A percentile compares a stretch with the other conserved stretches of the same genome.
Conservation (phyloP, 2,888 invertebrate genomes). For the Folsomia manolachei region DNA sequence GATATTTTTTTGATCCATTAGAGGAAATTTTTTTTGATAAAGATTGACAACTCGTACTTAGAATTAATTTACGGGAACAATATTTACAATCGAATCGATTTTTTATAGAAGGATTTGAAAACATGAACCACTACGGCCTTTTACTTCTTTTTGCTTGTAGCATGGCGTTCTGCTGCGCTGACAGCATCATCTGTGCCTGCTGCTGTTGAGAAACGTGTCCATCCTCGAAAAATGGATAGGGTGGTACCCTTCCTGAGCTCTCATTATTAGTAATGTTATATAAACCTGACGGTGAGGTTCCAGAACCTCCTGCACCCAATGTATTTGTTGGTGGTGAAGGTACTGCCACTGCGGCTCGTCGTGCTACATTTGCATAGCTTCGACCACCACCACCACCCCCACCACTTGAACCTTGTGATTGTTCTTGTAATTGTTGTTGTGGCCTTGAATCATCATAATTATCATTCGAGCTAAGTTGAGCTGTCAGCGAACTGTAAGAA, state of each 20-base stretch:
- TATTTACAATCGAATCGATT: too few relatives aligned
- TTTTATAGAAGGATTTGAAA: too few relatives aligned
- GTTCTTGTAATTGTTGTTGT: not conserved
- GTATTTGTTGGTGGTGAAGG: too few relatives aligned
- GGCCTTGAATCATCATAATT: not conserved
- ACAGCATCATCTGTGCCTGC: not conserved
- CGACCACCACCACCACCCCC: slow-evolving; percentile 21
- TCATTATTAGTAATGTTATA: not conserved
- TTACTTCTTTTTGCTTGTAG: too few relatives aligned
- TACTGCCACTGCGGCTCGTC: slow-evolving; percentile 33
- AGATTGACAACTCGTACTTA: too few relatives aligned
- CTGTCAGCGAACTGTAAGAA: not conserved
- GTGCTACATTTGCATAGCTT: slow-evolving; percentile 47
- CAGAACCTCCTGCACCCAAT: not conserved
- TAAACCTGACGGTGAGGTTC: not conserved
- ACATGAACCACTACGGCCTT: too few relatives aligned
- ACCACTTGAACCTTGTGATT: not conserved
- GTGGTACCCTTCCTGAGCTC: slow-evolving; percentile 24
- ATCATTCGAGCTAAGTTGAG: not conserved
- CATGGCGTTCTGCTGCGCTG: not conserved
- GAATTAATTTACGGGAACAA: too few relatives aligned
- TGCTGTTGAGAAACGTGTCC: slow-evolving; percentile 14
- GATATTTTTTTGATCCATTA: too few relatives aligned
- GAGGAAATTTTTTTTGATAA: too few relatives aligned
- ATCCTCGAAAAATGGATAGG: slow-evolving; percentile 6